Percentiles rank a stretch among this genome's conserved stretches.
These are phyloP conservation scores for Pangasius larnaudii DNA, from an alignment of 2,797 vertebrate species.

Conservation along the genomic window DNA sequence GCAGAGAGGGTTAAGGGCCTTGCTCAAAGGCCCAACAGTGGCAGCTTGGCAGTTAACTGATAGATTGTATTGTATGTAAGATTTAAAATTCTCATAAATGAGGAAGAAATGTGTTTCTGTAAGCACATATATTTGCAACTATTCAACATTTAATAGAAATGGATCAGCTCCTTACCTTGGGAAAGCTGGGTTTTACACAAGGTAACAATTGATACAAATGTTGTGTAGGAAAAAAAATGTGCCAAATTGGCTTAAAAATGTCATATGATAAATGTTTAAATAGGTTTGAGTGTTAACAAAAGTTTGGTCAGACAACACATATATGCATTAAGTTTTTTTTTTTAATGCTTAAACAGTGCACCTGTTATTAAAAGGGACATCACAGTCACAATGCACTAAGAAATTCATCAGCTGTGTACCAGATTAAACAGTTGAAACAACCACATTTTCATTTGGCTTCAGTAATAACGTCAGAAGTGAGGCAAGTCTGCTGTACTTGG, in stretches of 20 bases:
- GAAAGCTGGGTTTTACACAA: neutral
- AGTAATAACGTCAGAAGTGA: neutral
- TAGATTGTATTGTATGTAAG: neutral
- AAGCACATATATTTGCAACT: neutral
- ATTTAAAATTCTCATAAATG: neutral
- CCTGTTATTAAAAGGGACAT: neutral
- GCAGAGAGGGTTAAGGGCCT: too few relatives aligned
- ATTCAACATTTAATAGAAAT: neutral
- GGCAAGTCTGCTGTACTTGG: constrained; percentile 19
- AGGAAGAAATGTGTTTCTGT: neutral
- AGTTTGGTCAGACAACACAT: neutral
- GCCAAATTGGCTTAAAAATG: neutral
- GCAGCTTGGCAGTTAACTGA: neutral
- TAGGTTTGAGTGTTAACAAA: neutral
- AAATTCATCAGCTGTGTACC: neutral
- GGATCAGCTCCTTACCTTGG: neutral
- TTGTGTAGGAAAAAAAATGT: too few relatives aligned
- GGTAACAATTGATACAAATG: neutral
- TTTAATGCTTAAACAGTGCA: neutral
- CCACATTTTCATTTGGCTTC: neutral
- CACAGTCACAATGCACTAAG: neutral
- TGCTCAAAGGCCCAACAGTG: too few relatives aligned
- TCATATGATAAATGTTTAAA: neutral
- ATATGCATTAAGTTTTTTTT: neutral
- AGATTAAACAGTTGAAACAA: neutral